phyloP scores from a whole-genome alignment of 2,888 invertebrate genomes.

The Mimachlamys varia region DNA sequence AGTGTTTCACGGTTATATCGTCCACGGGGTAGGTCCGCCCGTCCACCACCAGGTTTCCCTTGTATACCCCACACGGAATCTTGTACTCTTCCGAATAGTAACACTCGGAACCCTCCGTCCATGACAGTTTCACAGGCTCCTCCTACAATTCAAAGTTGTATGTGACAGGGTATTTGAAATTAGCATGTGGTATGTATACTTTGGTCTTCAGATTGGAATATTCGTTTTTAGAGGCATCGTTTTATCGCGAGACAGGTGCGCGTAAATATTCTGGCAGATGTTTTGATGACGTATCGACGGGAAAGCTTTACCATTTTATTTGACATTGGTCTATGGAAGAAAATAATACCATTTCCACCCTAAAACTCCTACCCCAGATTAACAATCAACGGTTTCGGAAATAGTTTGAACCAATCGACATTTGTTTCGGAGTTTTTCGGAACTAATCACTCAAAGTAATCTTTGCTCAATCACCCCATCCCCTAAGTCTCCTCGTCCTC shows the following conservation, averaged over 20 bases:
- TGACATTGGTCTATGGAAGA: too few species aligned
- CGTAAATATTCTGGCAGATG: not conserved
- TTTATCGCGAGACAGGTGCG: not conserved
- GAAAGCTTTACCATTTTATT: too few species aligned
- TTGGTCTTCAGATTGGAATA: not conserved
- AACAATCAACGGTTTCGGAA: too few species aligned
- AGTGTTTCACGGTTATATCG: slow-evolving; percentile 68
- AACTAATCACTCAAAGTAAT: too few species aligned
- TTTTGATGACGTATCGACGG: not conserved
- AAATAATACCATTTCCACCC: too few species aligned
- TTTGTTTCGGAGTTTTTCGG: too few species aligned
- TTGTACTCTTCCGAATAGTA: slow-evolving; percentile 68
- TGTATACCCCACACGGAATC: slow-evolving; percentile 67
- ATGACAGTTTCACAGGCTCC: slow-evolving; percentile 66
- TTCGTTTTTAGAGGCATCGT: not conserved
- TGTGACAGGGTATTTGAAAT: not conserved
- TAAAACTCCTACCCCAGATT: too few species aligned
- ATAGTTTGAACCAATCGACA: too few species aligned
- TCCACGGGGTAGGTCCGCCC: slow-evolving; percentile 70
- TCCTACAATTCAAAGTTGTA: slow-evolving; percentile 57
- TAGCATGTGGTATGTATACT: not conserved
- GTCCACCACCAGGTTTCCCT: slow-evolving; percentile 68
- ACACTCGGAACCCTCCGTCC: slow-evolving; percentile 63
- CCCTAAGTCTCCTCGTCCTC: too few species aligned
- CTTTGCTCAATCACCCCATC: too few species aligned